phyloP scores from a whole-genome alignment of 2,888 invertebrate genomes.

The Ophioninae sp. region DNA sequence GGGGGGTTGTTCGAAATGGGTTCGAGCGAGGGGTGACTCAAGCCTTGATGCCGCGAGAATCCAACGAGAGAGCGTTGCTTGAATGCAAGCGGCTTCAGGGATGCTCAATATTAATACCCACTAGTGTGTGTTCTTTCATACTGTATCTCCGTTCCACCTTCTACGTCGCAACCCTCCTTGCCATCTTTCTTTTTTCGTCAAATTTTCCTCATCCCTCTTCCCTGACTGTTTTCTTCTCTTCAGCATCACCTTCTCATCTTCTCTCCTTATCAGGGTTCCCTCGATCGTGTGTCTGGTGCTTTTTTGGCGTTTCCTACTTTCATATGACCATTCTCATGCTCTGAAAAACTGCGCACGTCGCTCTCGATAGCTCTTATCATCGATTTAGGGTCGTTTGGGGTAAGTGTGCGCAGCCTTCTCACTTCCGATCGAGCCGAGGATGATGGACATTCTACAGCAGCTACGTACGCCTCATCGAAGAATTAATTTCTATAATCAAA shows the following conservation, averaged over 20 bases:
- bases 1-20: slow-evolving; percentile 43
- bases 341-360: too few species aligned
- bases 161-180: slow-evolving; percentile 25
- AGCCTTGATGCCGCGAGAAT: slow-evolving; percentile 71
- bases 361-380: too few species aligned
- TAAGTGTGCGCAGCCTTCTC: too few species aligned
- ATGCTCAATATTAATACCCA: slow-evolving; percentile 81
- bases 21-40: slow-evolving; percentile 33
- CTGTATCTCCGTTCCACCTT: slow-evolving; percentile 67
- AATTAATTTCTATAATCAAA: too few species aligned
- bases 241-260: slow-evolving; percentile 31
- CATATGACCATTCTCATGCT: too few species aligned
- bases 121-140: slow-evolving; percentile 79
- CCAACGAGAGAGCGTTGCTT: slow-evolving; percentile 72
- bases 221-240: background rate
- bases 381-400: too few species aligned
- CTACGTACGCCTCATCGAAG: too few species aligned
- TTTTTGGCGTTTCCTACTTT: slow-evolving; percentile 44
- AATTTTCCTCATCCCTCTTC: slow-evolving; percentile 5
- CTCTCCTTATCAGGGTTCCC: slow-evolving; percentile 38
- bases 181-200: slow-evolving; percentile 60
- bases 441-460: too few species aligned
- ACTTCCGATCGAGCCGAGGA: too few species aligned
- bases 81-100: slow-evolving; percentile 79
- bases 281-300: slow-evolving; percentile 42